A percentile compares a stretch with the other conserved stretches of the same genome.
Conservation (phyloP, 2,113 vertebrate species). For the Cepphus grylle region DNA sequence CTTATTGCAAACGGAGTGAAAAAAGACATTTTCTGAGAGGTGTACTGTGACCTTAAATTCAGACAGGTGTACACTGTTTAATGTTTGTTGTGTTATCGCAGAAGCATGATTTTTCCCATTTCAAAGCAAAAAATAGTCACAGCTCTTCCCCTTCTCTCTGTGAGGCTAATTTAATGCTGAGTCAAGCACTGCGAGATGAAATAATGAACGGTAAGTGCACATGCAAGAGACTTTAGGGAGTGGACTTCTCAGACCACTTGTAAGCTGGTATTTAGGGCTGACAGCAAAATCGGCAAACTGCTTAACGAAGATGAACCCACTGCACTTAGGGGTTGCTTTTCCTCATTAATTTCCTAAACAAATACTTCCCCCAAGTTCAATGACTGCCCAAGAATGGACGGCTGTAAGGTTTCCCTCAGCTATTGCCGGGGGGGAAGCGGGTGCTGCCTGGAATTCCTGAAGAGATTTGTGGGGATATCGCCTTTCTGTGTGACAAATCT, state of each 20-base stretch:
- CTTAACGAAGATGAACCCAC: background rate
- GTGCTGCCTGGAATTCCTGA: background rate
- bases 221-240: background rate
- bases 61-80: background rate
- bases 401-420: background rate
- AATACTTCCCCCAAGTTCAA: background rate
- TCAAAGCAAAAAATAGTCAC: background rate
- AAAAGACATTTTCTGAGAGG: background rate
- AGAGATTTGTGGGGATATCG: background rate
- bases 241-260: background rate
- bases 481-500: background rate
- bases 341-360: background rate
- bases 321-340: background rate
- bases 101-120: background rate
- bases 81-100: background rate
- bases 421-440: background rate
- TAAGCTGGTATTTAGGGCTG: background rate
- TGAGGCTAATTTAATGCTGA: constrained; percentile 5
- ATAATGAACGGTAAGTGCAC: background rate
- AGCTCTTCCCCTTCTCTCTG: background rate
- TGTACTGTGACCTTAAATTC: background rate
- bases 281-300: background rate
- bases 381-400: background rate
- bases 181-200: background rate
- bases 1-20: background rate